Evolutionary conservation across 2,797 vertebrate genomes (phyloP).

Genomic region (Catostomus latipinnis): DNA sequence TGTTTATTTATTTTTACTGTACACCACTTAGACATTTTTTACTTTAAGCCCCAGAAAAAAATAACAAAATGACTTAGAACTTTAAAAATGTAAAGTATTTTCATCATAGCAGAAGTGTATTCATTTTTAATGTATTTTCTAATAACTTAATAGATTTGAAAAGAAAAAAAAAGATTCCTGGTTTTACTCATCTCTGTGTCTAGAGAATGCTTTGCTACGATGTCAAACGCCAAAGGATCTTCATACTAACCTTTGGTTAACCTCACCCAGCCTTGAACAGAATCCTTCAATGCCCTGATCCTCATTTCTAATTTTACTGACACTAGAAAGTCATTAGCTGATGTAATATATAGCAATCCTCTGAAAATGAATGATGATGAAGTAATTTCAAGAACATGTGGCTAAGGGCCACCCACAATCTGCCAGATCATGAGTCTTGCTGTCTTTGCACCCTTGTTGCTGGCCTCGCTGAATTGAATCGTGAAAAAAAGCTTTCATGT

Average conservation of each 20-base stretch:
- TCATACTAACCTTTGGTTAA: conserved; percentile 36
- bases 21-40: too few relatives aligned
- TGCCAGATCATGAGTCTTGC: conserved; percentile 41
- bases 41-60: too few relatives aligned
- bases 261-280: conserved; percentile 6
- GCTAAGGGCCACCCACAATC: conserved; percentile 32
- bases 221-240: conserved; percentile 21
- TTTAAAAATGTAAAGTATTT: too few relatives aligned
- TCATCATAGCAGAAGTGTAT: too few relatives aligned
- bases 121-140: too few relatives aligned
- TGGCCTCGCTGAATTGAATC: background rate
- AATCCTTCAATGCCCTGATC: conserved; percentile 44
- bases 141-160: too few relatives aligned
- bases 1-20: too few relatives aligned
- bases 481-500: background rate
- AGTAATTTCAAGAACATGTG: conserved; percentile 43
- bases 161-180: too few relatives aligned
- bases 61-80: too few relatives aligned
- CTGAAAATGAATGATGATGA: conserved; percentile 50
- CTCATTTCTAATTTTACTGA: conserved; percentile 44
- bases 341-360: conserved; percentile 48
- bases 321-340: conserved; percentile 49
- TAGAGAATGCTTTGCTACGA: background rate
- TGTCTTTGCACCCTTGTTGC: conserved; percentile 7
- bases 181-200: background rate